Conservation (phyloP, 2,888 invertebrate species). For the Oscheius sp. region DNA sequence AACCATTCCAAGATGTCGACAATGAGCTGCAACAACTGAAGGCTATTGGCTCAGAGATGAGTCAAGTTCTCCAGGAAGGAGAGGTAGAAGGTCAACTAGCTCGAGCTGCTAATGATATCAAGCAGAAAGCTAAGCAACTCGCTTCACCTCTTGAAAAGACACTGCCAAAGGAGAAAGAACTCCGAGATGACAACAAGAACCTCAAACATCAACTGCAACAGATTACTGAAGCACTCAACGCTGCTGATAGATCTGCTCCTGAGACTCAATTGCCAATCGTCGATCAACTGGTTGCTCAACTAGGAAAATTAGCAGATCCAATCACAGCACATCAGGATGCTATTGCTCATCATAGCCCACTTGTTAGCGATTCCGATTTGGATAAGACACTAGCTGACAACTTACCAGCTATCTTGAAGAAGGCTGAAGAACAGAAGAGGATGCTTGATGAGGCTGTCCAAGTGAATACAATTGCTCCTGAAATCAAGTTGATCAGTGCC, state of each 20-base stretch:
- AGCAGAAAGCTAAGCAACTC: slow-evolving; percentile 30
- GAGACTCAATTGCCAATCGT: slow-evolving; percentile 21
- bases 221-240: not conserved
- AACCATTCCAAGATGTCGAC: slow-evolving; percentile 29
- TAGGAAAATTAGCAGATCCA: not conserved
- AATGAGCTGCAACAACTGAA: slow-evolving; percentile 29
- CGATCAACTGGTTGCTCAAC: not conserved
- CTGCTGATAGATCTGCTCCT: not conserved
- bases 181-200: slow-evolving; percentile 25
- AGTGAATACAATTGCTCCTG: slow-evolving; percentile 42
- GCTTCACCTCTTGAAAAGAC: slow-evolving; percentile 24
- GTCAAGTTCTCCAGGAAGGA: not conserved
- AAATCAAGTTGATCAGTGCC: slow-evolving; percentile 39
- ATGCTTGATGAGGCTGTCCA: slow-evolving; percentile 35
- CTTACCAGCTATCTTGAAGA: not conserved
- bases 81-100: slow-evolving; percentile 23
- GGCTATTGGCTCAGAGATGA: not conserved
- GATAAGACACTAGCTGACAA: slow-evolving; percentile 33
- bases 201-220: slow-evolving; percentile 13
- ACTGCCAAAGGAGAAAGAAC: slow-evolving; percentile 8
- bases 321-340: slow-evolving; percentile 6
- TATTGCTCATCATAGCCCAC: slow-evolving; percentile 14
- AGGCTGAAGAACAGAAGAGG: slow-evolving; percentile 33
- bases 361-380: slow-evolving; percentile 37
- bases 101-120: slow-evolving; percentile 9